A percentile compares a stretch with the other conserved stretches of the same genome.
Evolutionary conservation across 2,797 vertebrate species (phyloP).

Genomic region (Pygocentrus nattereri): DNA sequence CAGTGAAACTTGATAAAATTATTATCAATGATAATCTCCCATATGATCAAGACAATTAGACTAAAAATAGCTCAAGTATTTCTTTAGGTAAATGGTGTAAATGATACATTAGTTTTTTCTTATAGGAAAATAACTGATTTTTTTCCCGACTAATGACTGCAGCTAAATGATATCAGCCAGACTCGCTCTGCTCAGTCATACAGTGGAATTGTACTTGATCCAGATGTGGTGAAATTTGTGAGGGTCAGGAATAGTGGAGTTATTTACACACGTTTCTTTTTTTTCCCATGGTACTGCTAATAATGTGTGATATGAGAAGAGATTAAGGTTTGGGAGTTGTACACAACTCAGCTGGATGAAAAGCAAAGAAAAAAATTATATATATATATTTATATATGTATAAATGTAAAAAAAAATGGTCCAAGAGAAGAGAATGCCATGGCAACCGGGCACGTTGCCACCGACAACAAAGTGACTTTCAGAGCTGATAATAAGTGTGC

Average conservation of each 20-base stretch:
- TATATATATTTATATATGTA: background rate
- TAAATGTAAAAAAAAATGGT: background rate
- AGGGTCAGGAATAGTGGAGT: background rate
- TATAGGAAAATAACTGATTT: background rate
- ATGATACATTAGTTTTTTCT: no score
- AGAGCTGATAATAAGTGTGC: constrained; percentile 8
- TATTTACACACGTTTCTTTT: background rate
- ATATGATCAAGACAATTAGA: no score
- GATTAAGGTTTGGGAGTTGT: constrained; percentile 4
- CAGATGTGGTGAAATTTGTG: background rate
- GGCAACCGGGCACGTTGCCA: constrained; percentile 5
- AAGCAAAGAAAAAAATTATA: background rate
- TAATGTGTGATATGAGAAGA: background rate
- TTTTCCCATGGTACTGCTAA: background rate
- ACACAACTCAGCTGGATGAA: background rate
- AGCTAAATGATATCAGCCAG: background rate
- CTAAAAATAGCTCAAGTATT: no score
- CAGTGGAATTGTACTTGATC: no score
- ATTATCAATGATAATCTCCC: no score
- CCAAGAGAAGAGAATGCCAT: background rate
- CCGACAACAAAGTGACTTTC: constrained; percentile 12
- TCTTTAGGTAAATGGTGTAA: no score
- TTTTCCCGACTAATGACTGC: background rate
- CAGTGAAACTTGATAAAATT: no score
- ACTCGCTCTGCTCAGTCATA: background rate